phyloP scores from a whole-genome alignment of 2,797 vertebrate species.

The Pachyuromys duprasi region DNA sequence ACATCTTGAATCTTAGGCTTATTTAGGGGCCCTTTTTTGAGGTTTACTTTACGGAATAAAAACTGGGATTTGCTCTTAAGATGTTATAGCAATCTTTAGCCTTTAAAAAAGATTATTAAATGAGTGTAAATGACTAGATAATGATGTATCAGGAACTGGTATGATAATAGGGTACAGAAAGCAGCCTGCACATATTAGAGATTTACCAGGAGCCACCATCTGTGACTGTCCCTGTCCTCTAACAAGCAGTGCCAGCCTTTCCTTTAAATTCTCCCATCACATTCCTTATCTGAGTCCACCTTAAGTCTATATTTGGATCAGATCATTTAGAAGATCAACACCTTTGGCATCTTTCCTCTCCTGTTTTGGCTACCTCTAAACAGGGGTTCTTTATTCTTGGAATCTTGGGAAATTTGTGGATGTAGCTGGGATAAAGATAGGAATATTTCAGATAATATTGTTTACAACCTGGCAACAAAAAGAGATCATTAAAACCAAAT shows the following conservation, averaged over 20 bases:
- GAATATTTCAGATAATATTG: constrained; percentile 12
- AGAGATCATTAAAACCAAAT: constrained; percentile 60
- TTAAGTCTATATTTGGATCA: constrained; percentile 31
- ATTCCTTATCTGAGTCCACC: neutral
- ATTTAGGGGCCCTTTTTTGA: neutral
- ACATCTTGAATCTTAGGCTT: neutral
- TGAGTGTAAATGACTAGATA: neutral
- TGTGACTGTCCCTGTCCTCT: neutral
- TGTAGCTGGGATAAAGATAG: neutral
- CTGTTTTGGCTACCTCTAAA: neutral
- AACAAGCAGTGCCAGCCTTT: neutral
- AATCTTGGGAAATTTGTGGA: constrained; percentile 21
- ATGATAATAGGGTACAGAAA: neutral
- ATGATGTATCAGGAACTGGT: neutral
- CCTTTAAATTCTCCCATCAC: neutral
- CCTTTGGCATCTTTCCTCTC: neutral
- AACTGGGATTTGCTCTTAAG: neutral
- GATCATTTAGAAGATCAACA: neutral
- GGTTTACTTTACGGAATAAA: neutral
- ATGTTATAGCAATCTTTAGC: neutral
- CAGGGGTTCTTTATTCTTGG: constrained; percentile 30
- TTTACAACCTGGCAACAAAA: neutral
- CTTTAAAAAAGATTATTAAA: neutral
- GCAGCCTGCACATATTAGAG: neutral
- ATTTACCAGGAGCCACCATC: neutral